Evolutionary conservation across 2,797 vertebrate genomes (phyloP), one percentile per base, ranked within the genome.

Genomic region (Spinibarbus caldwelli): DNA sequence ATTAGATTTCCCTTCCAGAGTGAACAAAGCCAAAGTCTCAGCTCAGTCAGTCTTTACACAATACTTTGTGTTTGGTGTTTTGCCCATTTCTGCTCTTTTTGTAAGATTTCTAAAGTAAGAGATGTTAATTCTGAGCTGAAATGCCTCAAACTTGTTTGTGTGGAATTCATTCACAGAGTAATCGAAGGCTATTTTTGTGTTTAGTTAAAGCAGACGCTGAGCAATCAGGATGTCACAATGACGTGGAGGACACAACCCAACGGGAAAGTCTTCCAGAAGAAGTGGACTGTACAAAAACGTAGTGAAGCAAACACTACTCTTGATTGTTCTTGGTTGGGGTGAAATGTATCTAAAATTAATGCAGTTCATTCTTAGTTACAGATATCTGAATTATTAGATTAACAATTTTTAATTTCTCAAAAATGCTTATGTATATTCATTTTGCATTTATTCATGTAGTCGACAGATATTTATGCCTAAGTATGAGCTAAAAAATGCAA

Each of bases 121-220:
- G 1, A 23, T 2, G 10, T 57, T 57, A 5, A 6, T 23, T 15
- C 14, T 57, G 47, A 23, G 23, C 7, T 34, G 73, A 77, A 43
- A 68, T 38, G 5, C 9, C 21, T 38, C 9, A 38, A 5, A 38
- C 26, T 38, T 75, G 29, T 31, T 36, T 80, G 21, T 0, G 0
- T 9, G 8, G 6, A 0, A 54, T 57, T n/a, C 8, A n/a, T 57
- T 9, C 8, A 23, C 9, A 4, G 49, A 21, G 8, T 57, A 52
- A 80, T n/a, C 3, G 43, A 62, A 43, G 38, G 0, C 15, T 31
- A n/a, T 26, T 75, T 43, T 23, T 81, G 34, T 10, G 17, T 54
- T 43, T 19, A 85, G 84, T 34, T 85, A 5, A 49, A 54, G 45
- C n/a, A 76, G 59, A 81, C 29, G 41, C 36, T 81, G 59, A 29